phyloP scores from a whole-genome alignment of 2,797 vertebrate species.

The Oophaga sylvatica region DNA sequence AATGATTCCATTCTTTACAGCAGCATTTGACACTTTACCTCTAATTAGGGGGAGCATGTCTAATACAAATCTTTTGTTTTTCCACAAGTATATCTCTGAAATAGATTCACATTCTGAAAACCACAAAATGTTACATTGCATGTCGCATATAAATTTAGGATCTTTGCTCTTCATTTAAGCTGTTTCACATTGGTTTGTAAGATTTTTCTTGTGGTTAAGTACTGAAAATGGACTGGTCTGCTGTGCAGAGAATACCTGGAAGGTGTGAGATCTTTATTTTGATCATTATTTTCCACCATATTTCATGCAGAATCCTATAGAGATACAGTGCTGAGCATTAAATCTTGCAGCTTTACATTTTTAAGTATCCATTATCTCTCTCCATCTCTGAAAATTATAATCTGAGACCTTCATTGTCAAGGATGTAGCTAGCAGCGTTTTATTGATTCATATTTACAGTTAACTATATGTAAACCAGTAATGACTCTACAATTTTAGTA shows the following conservation, averaged over 20 bases:
- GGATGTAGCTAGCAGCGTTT: constrained; percentile 6
- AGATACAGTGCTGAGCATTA: neutral
- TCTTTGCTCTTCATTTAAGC: neutral
- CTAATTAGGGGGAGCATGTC: neutral
- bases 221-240: neutral
- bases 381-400: neutral
- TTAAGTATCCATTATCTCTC: neutral
- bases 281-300: constrained; percentile 1
- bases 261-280: constrained; percentile 1
- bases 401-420: constrained; percentile 1
- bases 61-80: neutral
- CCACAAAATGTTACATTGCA: neutral
- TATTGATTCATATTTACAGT: constrained; percentile 16
- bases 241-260: neutral
- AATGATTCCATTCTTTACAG: neutral
- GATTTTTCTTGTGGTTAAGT: neutral
- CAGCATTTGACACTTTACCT: constrained; percentile 11
- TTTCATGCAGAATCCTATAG: neutral
- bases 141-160: neutral
- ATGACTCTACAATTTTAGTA: neutral
- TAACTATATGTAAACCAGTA: constrained; percentile 21
- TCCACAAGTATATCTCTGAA: neutral
- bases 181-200: neutral
- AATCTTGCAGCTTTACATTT: constrained; percentile 16
- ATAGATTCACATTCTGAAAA: neutral